These are phyloP conservation scores for Leistus spinibarbis DNA, from an alignment of 2,888 invertebrate genomes.

Conservation along the genomic window DNA sequence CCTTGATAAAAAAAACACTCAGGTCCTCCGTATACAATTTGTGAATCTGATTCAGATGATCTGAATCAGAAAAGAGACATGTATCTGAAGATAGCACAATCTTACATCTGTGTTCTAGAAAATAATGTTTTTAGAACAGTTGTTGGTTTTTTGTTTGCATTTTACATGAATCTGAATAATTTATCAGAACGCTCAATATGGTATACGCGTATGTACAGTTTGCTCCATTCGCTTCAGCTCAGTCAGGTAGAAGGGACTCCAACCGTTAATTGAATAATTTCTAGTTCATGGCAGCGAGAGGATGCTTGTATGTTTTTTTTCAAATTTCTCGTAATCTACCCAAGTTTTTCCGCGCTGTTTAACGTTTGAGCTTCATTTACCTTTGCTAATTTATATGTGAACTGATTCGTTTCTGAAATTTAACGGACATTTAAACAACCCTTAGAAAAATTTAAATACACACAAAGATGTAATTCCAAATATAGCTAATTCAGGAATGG, in stretches of 20 bases:
- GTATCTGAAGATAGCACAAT: too few relatives aligned
- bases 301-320: neutral
- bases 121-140: conserved; percentile 30
- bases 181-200: conserved; percentile 20
- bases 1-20: too few relatives aligned
- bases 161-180: conserved; percentile 35
- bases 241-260: neutral
- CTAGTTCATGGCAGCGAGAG: neutral
- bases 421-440: too few relatives aligned
- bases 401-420: too few relatives aligned
- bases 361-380: neutral
- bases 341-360: neutral
- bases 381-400: neutral
- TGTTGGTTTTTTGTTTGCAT: conserved; percentile 28
- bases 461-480: too few relatives aligned
- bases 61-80: too few relatives aligned
- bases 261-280: neutral
- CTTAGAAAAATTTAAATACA: too few relatives aligned
- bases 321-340: neutral
- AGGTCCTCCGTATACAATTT: too few relatives aligned
- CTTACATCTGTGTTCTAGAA: too few relatives aligned
- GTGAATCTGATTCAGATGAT: too few relatives aligned
- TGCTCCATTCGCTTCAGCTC: neutral
- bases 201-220: neutral
- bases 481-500: too few relatives aligned